Percentiles rank a stretch among this genome's conserved stretches.
phyloP scores from a whole-genome alignment of 2,797 vertebrate genomes.

The Mormyrops boulengeri region DNA sequence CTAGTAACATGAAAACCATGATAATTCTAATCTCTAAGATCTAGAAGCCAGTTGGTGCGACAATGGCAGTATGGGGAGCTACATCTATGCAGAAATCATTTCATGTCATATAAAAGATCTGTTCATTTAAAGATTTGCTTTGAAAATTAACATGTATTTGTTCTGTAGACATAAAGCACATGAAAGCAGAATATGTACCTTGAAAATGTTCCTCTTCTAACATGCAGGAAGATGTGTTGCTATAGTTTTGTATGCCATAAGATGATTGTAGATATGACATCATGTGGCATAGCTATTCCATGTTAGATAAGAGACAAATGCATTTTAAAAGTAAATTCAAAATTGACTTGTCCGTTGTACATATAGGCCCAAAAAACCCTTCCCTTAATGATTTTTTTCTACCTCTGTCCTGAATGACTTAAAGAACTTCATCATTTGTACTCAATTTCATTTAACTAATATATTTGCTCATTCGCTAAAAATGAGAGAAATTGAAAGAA shows the following conservation, averaged over 20 bases:
- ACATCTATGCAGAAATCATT: neutral
- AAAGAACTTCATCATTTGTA: neutral
- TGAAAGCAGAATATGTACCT: neutral
- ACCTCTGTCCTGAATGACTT: neutral
- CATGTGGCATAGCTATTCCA: neutral
- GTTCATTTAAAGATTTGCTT: neutral
- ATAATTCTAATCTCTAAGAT: neutral
- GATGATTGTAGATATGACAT: neutral
- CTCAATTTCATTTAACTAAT: neutral
- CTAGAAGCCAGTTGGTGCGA: neutral
- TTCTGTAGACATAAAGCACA: neutral
- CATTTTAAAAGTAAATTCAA: neutral
- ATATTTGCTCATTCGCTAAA: neutral
- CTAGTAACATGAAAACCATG: constrained; percentile 9
- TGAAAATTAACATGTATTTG: neutral
- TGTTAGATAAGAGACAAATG: neutral
- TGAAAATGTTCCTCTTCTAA: neutral
- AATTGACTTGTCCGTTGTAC: neutral
- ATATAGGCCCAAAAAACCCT: neutral
- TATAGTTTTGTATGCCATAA: neutral
- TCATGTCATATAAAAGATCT: neutral
- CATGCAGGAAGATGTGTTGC: neutral
- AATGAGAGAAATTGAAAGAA: neutral
- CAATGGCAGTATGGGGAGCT: neutral
- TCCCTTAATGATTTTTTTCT: neutral